Evolutionary conservation across 2,797 vertebrate genomes (phyloP).

Genomic region (Parauchenoglanis ngamensis): DNA sequence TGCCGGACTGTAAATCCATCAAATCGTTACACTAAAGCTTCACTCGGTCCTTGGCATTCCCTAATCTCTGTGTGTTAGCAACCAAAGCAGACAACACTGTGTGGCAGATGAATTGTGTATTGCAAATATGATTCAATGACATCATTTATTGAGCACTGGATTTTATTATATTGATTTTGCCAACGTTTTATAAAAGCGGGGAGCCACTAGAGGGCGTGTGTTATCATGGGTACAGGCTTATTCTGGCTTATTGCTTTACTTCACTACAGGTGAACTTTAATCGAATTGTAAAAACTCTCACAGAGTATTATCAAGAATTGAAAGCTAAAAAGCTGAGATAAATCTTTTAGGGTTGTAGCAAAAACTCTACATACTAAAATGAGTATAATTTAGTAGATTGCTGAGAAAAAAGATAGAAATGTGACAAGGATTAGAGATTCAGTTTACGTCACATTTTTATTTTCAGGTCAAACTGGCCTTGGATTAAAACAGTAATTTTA

Average conservation of each 20-base stretch:
- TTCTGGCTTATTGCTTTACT: background rate
- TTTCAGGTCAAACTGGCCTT: background rate
- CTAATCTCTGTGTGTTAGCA: background rate
- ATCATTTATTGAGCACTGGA: background rate
- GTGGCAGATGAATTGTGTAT: background rate
- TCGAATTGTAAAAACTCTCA: background rate
- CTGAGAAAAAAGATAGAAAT: background rate
- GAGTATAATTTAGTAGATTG: background rate
- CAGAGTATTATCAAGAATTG: background rate
- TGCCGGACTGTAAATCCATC: background rate
- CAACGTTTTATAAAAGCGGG: background rate
- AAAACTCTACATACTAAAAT: background rate
- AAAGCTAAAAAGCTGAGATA: background rate
- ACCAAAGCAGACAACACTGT: background rate
- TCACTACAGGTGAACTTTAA: background rate
- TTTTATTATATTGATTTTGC: background rate
- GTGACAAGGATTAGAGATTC: background rate
- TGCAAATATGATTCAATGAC: background rate
- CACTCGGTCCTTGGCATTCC: background rate
- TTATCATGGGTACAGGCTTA: background rate
- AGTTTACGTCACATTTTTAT: background rate
- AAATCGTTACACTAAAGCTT: background rate
- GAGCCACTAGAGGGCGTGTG: slow-evolving; percentile 4
- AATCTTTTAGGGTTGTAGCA: background rate
- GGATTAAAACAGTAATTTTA: background rate